Percentiles rank a stretch among this genome's conserved stretches.
Evolutionary conservation across 2,888 invertebrate genomes (phyloP).

Genomic region (Thera britannica): DNA sequence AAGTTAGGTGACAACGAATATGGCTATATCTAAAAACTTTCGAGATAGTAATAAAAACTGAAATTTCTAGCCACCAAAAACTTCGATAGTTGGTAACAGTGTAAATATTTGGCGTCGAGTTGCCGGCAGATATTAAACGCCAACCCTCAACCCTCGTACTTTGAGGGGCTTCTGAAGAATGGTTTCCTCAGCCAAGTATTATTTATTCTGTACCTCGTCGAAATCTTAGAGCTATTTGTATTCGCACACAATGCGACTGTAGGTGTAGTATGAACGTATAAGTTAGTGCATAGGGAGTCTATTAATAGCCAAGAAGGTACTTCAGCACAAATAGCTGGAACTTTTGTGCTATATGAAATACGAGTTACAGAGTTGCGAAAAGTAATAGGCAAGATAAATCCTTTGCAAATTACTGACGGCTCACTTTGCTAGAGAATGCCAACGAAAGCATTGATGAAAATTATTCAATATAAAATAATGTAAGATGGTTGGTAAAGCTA

Average conservation of each 20-base stretch:
- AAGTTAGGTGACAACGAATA: no score
- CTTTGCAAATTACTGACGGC: neutral
- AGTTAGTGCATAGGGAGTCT: neutral
- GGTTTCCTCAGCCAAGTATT: constrained; percentile 43
- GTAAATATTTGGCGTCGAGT: constrained; percentile 64
- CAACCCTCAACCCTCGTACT: constrained; percentile 46
- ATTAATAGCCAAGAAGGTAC: neutral
- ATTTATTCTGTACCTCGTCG: constrained; percentile 42
- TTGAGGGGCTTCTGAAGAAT: constrained; percentile 65
- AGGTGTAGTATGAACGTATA: neutral
- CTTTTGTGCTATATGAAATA: no score
- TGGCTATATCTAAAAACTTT: neutral
- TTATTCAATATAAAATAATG: neutral
- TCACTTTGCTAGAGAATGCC: neutral
- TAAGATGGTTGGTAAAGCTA: neutral
- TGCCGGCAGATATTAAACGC: constrained; percentile 48
- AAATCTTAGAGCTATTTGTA: constrained; percentile 58
- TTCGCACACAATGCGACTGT: constrained; percentile 51
- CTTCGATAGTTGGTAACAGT: constrained; percentile 23
- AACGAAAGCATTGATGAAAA: neutral
- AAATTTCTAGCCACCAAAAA: constrained; percentile 8
- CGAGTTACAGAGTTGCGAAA: no score
- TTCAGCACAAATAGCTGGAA: neutral
- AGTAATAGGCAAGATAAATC: no score
- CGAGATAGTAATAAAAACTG: neutral